phyloP scores from a whole-genome alignment of 2,888 invertebrate species.

The Tenodera sinensis region DNA sequence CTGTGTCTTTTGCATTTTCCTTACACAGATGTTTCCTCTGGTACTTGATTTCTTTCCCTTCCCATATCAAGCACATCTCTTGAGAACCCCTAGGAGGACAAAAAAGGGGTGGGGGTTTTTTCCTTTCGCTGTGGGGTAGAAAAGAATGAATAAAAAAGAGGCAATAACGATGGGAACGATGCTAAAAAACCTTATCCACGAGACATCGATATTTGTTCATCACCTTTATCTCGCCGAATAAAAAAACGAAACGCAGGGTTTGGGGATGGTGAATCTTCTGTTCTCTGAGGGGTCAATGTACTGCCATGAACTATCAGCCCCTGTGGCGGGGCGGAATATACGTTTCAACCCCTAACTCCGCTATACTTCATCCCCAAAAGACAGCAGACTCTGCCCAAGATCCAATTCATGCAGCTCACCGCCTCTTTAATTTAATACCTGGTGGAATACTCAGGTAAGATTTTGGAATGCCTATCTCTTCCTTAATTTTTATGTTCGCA shows the following conservation, averaged over 20 bases:
- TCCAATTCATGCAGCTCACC: background rate
- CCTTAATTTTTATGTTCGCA: background rate
- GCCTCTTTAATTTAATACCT: background rate
- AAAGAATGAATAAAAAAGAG: background rate
- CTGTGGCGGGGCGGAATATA: background rate
- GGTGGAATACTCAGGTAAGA: background rate
- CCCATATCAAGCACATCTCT: background rate
- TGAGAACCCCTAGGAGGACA: background rate
- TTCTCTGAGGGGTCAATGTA: background rate
- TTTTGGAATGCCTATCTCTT: background rate
- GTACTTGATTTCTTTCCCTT: background rate
- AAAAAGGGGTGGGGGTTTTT: background rate
- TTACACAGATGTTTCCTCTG: background rate
- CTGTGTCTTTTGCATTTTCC: no score
- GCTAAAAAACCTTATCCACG: background rate
- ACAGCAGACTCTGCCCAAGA: background rate
- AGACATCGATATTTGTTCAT: conserved; percentile 10
- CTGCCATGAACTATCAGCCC: background rate
- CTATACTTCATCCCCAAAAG: conserved; percentile 11
- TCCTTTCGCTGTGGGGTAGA: background rate
- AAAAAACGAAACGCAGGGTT: background rate
- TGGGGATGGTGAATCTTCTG: background rate
- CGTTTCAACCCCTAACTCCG: background rate
- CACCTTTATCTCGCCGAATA: background rate
- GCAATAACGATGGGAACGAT: background rate